phyloP scores from a whole-genome alignment of 2,888 invertebrate genomes.

The Drosophila peninsularis region DNA sequence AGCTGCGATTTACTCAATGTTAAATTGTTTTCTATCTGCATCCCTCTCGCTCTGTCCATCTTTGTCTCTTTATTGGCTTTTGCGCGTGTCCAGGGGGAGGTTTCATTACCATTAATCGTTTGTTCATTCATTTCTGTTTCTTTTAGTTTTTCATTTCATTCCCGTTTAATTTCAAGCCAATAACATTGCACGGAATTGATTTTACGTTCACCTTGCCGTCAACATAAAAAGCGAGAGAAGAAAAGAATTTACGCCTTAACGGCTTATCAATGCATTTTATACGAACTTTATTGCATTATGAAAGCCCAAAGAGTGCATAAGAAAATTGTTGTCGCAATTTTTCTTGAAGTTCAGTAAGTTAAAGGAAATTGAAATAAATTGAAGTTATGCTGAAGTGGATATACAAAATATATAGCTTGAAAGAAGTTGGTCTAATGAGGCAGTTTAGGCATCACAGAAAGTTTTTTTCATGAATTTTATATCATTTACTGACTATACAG shows the following conservation, averaged over 20 bases:
- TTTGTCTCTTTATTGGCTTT: conserved; percentile 18
- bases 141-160: conserved; percentile 8
- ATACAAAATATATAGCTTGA: background rate
- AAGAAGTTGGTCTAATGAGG: background rate
- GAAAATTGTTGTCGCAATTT: background rate
- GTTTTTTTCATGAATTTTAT: too few species aligned
- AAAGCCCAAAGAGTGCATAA: background rate
- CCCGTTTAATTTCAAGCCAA: conserved; percentile 40
- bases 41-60: background rate
- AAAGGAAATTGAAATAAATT: background rate
- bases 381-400: background rate
- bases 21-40: conserved; percentile 14
- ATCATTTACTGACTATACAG: background rate
- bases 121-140: conserved; percentile 2
- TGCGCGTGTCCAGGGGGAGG: conserved; percentile 34
- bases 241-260: conserved; percentile 30
- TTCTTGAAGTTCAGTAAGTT: background rate
- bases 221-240: conserved; percentile 16
- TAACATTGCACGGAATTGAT: conserved; percentile 59
- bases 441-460: background rate
- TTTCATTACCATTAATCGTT: conserved; percentile 63
- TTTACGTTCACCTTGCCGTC: conserved; percentile 64
- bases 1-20: conserved; percentile 12
- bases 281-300: conserved; percentile 34
- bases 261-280: conserved; percentile 38